Evolutionary conservation across 2,888 invertebrate genomes (phyloP), one percentile per base, ranked within the genome.

Genomic region (Euspilapteryx auroguttella): DNA sequence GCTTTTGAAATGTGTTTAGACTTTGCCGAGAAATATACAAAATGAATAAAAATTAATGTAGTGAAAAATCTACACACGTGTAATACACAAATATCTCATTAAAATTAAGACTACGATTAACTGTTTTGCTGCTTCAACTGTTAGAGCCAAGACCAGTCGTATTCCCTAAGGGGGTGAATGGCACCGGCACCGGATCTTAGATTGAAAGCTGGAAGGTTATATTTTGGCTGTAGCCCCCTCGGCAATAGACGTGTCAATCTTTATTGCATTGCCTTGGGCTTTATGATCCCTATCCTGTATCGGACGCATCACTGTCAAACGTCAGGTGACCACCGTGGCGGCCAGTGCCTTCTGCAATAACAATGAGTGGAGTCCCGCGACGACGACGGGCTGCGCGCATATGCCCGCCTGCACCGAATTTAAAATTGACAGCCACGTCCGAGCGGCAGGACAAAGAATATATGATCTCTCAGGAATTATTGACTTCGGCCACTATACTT

Each of bases 231-330:
- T 40, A 37, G 42, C 43, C 49, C 53, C 55, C 63, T 44, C 40
- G 39, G 38, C 45, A 55, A 47, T 17, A 6, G 37, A 34, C 41
- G 38, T 44, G 69, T 69, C 73, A 68, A 65, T 69, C 66, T 61
- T 65, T 63, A 62, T 66, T 64, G 58, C 49, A 38, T 33, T 36
- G 31, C 32, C 38, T 35, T 37, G 27, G 35, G 37, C 32, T 32
- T n/a, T n/a, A n/a, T n/a, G n/a, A n/a, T n/a, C n/a, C n/a, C n/a
- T n/a, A n/a, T n/a, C n/a, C 35, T 30, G 33, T 10, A 15, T 23
- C 32, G 30, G 31, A 36, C 40, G 35, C 21, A 10, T 9, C 23
- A 40, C 40, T 44, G 42, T 46, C 51, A 50, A 38, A 45, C 48
- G 48, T 50, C 55, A 50, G 38, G 38, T 53, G 55, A 52, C 54